These are phyloP conservation scores for Odontothrips loti DNA, from an alignment of 2,888 invertebrate species.

Conservation along the genomic window DNA sequence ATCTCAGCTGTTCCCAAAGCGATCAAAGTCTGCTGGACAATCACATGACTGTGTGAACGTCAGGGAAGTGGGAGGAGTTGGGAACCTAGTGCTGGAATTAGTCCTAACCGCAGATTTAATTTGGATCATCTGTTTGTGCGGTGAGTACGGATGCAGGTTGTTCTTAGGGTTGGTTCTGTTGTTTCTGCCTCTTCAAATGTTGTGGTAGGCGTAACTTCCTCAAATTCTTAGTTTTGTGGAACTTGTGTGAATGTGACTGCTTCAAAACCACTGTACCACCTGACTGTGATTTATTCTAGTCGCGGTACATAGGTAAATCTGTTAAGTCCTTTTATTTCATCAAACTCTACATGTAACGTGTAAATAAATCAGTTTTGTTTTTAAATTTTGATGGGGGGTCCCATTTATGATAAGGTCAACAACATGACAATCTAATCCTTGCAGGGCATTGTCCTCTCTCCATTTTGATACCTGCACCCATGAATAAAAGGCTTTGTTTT, in stretches of 20 bases:
- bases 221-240: background rate
- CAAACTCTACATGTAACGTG: no score
- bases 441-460: background rate
- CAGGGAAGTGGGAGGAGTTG: background rate
- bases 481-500: background rate
- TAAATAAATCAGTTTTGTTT: no score
- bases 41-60: background rate
- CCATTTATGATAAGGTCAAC: no score
- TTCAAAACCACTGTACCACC: background rate
- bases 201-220: background rate
- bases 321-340: background rate
- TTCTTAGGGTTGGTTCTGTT: background rate
- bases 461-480: background rate
- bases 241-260: background rate
- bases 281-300: background rate
- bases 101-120: no score
- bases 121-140: no score
- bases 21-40: conserved; percentile 17
- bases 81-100: background rate
- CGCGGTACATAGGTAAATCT: background rate
- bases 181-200: background rate
- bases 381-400: no score
- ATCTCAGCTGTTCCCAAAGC: background rate
- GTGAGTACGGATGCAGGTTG: no score
- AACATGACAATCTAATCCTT: background rate